Evolutionary conservation across 1,140 invertebrate species (phyloP), one percentile per base, ranked within the genome.

Genomic region (Achroia grisella): DNA sequence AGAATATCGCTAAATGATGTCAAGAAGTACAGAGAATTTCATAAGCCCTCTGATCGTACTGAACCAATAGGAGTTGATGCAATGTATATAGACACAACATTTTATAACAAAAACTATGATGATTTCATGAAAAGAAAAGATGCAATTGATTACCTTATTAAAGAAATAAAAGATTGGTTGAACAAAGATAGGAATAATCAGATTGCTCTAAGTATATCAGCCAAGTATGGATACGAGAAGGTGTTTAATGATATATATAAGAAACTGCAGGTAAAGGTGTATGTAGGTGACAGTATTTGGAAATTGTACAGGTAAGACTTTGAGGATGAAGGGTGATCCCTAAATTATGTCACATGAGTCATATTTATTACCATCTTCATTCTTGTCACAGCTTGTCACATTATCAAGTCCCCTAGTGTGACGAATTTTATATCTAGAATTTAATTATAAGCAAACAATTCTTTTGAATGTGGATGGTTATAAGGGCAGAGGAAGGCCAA

Each of bases 21-120:
- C 8, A 41, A 71, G n/a, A 89, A 88, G 52, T 83, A 90, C 44
- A 82, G 76, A 35, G 58, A 82, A 1, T 79, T 93, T 1, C 88
- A 91, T 62, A 59, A 85, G 46, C 41, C 10, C 2, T 56, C 78
- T 39, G 72, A 79, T 14, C 35, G 14, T 15, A 23, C 5, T 6
- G 49, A 55, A 8, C 77, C 88, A 0, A 90, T 89, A 61, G 62
- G 57, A 10, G 86, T 93, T 23, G 82, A 90, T 50, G 86, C 86
- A 34, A 63, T 93, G 29, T 93, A 93, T 66, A 77, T 93, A 5
- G 93, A 94, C 62, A 91, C 92, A 10, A 94, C 92, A 1, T 93
- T 93, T 64, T 87, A 91, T 13, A 58, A 80, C 37, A 42, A 71
- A 29, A 30, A 59, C 1, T 90, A 88, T 54, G 42, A 58, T 1